phyloP scores from a whole-genome alignment of 2,113 vertebrate genomes.

The Megaceryle maxima region DNA sequence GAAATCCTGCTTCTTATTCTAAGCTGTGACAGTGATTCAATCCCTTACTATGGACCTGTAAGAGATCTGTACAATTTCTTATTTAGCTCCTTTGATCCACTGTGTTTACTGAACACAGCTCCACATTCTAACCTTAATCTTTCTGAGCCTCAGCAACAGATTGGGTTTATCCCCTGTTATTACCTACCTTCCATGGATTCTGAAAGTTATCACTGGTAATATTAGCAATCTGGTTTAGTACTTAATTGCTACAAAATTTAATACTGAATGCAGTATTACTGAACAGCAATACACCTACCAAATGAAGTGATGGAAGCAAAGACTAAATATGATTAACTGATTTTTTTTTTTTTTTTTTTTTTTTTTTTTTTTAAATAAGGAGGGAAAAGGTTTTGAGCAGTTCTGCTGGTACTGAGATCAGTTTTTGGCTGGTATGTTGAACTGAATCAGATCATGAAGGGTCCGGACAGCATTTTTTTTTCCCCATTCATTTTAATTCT shows the following conservation, averaged over 20 bases:
- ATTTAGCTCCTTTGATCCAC: neutral
- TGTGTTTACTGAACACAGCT: neutral
- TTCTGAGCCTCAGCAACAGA: neutral
- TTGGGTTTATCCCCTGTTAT: neutral
- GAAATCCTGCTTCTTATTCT: neutral
- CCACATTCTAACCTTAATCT: neutral
- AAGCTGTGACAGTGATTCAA: neutral
- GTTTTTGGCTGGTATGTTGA: constrained; percentile 45
- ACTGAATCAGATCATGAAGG: constrained; percentile 11
- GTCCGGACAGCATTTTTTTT: constrained; percentile 27
- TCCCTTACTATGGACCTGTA: neutral
- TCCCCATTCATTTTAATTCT: constrained; percentile 51
- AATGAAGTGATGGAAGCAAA: constrained; percentile 49
- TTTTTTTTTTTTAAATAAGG: neutral
- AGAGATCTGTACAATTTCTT: neutral
- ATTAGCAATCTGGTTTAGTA: neutral
- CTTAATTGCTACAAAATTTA: neutral
- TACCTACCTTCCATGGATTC: constrained; percentile 14
- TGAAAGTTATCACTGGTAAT: neutral
- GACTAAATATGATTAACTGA: neutral
- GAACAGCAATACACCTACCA: neutral
- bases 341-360: too few relatives aligned
- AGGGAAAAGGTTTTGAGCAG: constrained; percentile 10
- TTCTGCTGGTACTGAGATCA: constrained; percentile 18
- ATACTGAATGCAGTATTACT: neutral